A percentile compares a stretch with the other conserved stretches of the same genome.
phyloP scores from a whole-genome alignment of 2,888 invertebrate species.

The Bruchidius siliquastri region DNA sequence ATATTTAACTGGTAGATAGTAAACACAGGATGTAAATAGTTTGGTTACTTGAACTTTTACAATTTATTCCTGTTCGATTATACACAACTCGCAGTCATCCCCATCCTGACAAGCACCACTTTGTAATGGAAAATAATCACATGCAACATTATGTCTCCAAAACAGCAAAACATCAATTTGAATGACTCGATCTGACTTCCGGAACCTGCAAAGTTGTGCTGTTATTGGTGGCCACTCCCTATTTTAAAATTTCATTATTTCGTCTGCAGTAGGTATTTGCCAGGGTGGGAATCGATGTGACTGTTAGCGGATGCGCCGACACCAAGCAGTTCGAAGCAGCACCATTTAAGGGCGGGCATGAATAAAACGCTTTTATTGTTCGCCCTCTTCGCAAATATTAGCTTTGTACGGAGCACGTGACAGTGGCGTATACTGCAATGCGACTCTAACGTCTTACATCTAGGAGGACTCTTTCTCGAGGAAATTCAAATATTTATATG shows the following conservation, averaged over 20 bases:
- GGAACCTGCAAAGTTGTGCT: background rate
- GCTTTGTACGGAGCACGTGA: background rate
- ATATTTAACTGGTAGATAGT: no score
- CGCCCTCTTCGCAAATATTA: background rate
- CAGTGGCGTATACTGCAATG: background rate
- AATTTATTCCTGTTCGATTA: no score
- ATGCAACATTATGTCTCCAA: background rate
- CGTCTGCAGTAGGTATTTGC: background rate
- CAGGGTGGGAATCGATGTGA: background rate
- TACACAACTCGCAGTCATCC: no score
- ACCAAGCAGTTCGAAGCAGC: background rate
- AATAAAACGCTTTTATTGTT: background rate
- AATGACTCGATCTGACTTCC: background rate
- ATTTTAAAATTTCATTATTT: background rate
- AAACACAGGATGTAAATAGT: no score
- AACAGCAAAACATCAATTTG: background rate
- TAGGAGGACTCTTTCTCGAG: no score
- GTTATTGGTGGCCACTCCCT: background rate
- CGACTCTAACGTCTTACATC: no score
- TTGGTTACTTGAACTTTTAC: no score
- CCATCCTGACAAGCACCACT: no score
- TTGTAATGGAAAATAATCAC: no score
- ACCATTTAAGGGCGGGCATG: background rate
- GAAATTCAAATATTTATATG: no score
- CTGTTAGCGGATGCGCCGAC: background rate